Conservation (phyloP, 2,797 vertebrate species). For the Apodemus agrarius region DNA sequence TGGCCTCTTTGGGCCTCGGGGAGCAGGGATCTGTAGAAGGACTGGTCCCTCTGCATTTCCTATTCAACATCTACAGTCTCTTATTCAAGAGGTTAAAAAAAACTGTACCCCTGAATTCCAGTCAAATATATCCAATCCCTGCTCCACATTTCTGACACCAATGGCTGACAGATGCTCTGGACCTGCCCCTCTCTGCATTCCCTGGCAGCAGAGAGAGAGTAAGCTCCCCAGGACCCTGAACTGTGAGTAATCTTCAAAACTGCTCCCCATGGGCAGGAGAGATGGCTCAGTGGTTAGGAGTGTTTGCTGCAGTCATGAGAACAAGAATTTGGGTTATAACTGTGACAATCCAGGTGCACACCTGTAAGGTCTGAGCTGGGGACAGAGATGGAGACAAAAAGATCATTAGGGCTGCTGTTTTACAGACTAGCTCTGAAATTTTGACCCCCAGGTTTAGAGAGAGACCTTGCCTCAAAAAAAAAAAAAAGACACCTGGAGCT, state of each 20-base stretch:
- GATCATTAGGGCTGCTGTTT: neutral
- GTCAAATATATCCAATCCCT: neutral
- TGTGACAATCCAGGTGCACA: neutral
- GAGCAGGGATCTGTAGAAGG: neutral
- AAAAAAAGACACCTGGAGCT: neutral
- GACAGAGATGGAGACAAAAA: neutral
- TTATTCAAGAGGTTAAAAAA: neutral
- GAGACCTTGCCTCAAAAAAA: neutral
- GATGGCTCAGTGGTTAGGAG: neutral
- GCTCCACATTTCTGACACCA: neutral
- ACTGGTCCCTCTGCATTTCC: neutral
- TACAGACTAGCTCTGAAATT: neutral
- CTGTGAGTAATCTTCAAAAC: neutral
- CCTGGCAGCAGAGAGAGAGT: neutral
- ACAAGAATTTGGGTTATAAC: neutral
- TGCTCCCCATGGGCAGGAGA: neutral
- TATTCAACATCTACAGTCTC: neutral
- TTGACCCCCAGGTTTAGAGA: neutral
- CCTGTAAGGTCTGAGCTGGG: neutral
- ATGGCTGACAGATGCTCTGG: neutral
- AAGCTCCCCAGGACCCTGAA: neutral
- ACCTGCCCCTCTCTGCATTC: neutral
- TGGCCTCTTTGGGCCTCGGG: neutral
- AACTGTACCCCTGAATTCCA: slow-evolving; percentile 6
- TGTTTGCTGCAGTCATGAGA: no score